Evolutionary conservation across 2,113 vertebrate species (phyloP).

Genomic region (Seriola rivoliana): DNA sequence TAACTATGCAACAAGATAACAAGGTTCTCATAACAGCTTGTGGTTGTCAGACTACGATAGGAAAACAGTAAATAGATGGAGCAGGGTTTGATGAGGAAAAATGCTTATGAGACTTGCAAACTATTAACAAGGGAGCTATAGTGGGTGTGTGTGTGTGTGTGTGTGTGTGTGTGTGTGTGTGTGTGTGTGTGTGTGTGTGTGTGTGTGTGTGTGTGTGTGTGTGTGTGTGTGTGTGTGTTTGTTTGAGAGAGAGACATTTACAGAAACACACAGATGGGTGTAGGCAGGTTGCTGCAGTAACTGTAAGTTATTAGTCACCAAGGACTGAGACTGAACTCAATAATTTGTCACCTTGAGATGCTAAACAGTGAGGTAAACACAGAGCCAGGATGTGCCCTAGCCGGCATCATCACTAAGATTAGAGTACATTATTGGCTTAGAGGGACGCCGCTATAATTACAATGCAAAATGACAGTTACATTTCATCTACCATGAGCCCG

Average conservation of each 20-base stretch:
- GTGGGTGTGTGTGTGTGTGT: neutral
- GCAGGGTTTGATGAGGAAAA: conserved; percentile 44
- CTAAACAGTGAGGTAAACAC: conserved; percentile 56
- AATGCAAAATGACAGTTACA: conserved; percentile 30
- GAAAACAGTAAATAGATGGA: conserved; percentile 52
- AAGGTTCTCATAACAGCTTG: conserved; percentile 42
- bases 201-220: neutral
- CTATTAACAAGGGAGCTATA: conserved; percentile 42
- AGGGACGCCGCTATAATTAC: conserved; percentile 27
- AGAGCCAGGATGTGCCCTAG: conserved; percentile 35
- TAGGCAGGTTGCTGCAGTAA: conserved; percentile 62
- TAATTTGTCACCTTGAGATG: conserved; percentile 71
- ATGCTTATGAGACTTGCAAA: conserved; percentile 46
- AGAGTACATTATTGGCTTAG: conserved; percentile 56
- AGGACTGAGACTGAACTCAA: conserved; percentile 60
- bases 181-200: neutral
- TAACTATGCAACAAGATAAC: conserved; percentile 42
- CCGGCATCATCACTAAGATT: conserved; percentile 51
- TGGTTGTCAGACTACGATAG: conserved; percentile 54
- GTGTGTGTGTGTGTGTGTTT: neutral
- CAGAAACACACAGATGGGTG: conserved; percentile 63
- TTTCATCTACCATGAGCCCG: conserved; percentile 22
- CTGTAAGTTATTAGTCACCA: conserved; percentile 67
- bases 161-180: neutral
- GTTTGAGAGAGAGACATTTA: conserved; percentile 14